Evolutionary conservation across 2,113 vertebrate genomes (phyloP), one percentile per base, ranked within the genome.

Genomic region (Sakesphorus luctuosus): DNA sequence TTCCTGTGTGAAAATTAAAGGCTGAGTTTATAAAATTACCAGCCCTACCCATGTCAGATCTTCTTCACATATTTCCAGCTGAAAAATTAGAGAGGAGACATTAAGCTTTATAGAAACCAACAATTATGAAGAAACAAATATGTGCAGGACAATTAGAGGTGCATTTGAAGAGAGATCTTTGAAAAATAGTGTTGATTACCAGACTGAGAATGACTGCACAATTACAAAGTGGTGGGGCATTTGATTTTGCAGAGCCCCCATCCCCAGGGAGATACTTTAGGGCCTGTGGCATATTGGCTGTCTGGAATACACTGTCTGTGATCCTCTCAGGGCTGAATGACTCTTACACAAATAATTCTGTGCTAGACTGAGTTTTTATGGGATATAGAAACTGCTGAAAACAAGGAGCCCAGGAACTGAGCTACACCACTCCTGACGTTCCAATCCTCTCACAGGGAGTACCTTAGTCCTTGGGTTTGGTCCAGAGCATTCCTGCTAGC

Each of bases 1-100:
- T 91, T 89, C 68, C 63, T 92, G n/a, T 67, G 49, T 91, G 93
- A 88, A 95, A 97, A 97, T 96, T 93, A 96, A 67, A 94, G 93
- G 14, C 67, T 89, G 46, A 71, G 71, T 94, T 87, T 75, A 86
- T 89, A 84, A 95, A 96, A 97, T 94, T 94, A 88, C 85, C n/a
- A 75, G 36, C 75, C 80, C 81, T 93, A 52, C 77, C 74, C 92
- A 75, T 90, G 84, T 84, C 87, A 96, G 92, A 86, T 91, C 83
- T 89, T 90, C 55, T 94, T 17, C 74, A 78, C 50, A 65, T 91
- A 83, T 92, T 94, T 96, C 65, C 69, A 90, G 47, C n/a, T 88
- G 68, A 95, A 89, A 93, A 94, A 96, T 87, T 92, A 92, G 69
- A 94, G 82, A 88, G 88, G 44, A 79, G 83, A 85, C 67, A 93